Conservation (phyloP, 2,797 vertebrate species). For the Microctenopoma stevenorrisi region DNA sequence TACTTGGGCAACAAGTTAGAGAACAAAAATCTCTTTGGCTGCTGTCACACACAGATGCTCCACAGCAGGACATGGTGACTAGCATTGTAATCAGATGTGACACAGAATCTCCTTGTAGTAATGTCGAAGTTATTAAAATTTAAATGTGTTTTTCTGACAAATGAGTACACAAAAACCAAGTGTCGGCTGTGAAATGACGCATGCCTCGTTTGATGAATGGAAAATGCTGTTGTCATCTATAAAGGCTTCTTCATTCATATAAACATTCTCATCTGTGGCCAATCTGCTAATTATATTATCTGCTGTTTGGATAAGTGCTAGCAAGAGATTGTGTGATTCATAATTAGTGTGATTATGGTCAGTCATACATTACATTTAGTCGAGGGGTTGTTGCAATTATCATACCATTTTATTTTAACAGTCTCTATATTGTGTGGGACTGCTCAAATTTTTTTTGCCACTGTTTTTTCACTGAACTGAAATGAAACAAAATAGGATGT, state of each 20-base stretch:
- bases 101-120: conserved; percentile 48
- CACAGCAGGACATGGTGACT: conserved; percentile 26
- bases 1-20: conserved; percentile 37
- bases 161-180: conserved; percentile 16
- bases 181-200: conserved; percentile 7
- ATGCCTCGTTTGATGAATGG: conserved; percentile 26
- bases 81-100: conserved; percentile 54
- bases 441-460: background rate
- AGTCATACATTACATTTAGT: background rate
- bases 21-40: conserved; percentile 40
- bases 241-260: conserved; percentile 12
- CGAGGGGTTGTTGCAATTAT: no score
- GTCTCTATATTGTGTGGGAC: background rate
- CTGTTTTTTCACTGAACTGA: background rate
- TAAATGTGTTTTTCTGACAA: conserved; percentile 56
- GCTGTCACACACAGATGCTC: conserved; percentile 42
- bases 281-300: conserved; percentile 6
- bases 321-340: background rate
- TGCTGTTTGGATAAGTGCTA: background rate
- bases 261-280: conserved; percentile 1
- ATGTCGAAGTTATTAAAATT: conserved; percentile 52
- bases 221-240: conserved; percentile 9
- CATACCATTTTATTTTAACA: background rate
- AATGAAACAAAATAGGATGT: no score
- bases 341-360: background rate